phyloP scores from a whole-genome alignment of 2,797 vertebrate species.

The Argyrosomus regius region DNA sequence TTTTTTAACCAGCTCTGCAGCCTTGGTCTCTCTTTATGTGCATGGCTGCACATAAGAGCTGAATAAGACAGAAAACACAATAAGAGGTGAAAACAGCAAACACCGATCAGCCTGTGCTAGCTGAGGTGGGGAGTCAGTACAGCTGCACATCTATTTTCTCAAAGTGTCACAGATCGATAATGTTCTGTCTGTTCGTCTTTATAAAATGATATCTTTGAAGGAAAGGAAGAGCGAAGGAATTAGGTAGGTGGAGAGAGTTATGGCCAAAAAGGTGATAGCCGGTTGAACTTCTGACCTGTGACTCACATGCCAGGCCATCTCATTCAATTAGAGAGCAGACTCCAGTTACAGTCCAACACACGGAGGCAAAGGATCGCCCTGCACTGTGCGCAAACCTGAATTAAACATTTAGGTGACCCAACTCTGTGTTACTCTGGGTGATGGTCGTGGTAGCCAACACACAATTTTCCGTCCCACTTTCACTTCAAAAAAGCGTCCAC shows the following conservation, averaged over 20 bases:
- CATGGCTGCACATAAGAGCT: conserved; percentile 55
- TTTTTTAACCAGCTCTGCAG: conserved; percentile 63
- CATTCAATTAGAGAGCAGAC: conserved; percentile 66
- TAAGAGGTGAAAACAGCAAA: conserved; percentile 62
- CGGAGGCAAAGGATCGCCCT: conserved; percentile 35
- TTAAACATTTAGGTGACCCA: conserved; percentile 49
- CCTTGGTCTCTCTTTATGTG: conserved; percentile 49
- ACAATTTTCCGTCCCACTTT: conserved; percentile 20
- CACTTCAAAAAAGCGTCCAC: conserved; percentile 21
- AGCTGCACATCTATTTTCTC: conserved; percentile 67
- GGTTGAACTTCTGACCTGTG: conserved; percentile 69
- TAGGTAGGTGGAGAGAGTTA: conserved; percentile 56
- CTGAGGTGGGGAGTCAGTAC: conserved; percentile 43
- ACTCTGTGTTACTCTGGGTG: conserved; percentile 13
- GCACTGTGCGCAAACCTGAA: conserved; percentile 32
- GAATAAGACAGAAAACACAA: conserved; percentile 56
- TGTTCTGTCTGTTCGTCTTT: conserved; percentile 51
- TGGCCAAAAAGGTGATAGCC: conserved; percentile 41
- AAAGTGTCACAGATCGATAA: conserved; percentile 70
- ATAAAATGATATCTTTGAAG: conserved; percentile 63
- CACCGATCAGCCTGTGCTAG: conserved; percentile 46
- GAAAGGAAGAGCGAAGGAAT: conserved; percentile 44
- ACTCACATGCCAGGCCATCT: conserved; percentile 50
- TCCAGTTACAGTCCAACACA: conserved; percentile 44
- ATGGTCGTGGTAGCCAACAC: conserved; percentile 4